Percentiles rank a stretch among this genome's conserved stretches.
phyloP scores from a whole-genome alignment of 1,140 invertebrate species.

The Drosophila takahashii region DNA sequence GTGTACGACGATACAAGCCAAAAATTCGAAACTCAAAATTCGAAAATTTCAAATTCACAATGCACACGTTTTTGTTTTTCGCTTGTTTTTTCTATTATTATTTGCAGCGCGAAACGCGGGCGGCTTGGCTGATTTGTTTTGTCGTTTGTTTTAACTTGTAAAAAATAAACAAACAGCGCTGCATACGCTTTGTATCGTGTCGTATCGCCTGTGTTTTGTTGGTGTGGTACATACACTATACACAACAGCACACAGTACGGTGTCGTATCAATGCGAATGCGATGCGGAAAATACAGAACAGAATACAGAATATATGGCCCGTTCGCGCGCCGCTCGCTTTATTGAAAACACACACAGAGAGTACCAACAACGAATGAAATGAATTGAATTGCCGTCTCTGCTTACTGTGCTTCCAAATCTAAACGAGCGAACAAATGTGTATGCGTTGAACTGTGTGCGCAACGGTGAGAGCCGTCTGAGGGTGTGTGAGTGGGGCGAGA shows the following conservation, averaged over 20 bases:
- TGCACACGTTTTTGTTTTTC: conserved; percentile 23
- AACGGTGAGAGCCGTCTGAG: conserved; percentile 10
- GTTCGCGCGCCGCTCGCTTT: conserved; percentile 82
- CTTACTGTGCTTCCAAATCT: conserved; percentile 73
- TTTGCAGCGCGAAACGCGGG: conserved; percentile 49
- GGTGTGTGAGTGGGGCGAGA: conserved; percentile 44
- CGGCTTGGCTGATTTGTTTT: conserved; percentile 52
- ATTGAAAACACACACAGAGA: conserved; percentile 84
- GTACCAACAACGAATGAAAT: conserved; percentile 85
- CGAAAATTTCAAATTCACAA: conserved; percentile 23
- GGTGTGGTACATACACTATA: conserved; percentile 63
- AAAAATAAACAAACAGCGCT: conserved; percentile 81
- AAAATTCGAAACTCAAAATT: conserved; percentile 31
- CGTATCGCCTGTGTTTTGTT: conserved; percentile 61
- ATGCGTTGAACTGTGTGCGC: conserved; percentile 62
- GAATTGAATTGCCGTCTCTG: conserved; percentile 84
- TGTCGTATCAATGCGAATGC: conserved; percentile 12
- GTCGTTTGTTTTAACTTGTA: conserved; percentile 80
- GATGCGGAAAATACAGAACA: conserved; percentile 74
- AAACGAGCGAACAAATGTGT: conserved; percentile 63
- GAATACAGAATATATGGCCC: conserved; percentile 26
- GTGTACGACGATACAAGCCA: conserved; percentile 42
- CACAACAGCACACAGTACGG: not conserved
- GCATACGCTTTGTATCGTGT: conserved; percentile 78
- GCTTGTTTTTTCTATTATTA: not conserved